Evolutionary conservation across 2,113 vertebrate genomes (phyloP), one percentile per base, ranked within the genome.

Genomic region (Pipra filicauda): DNA sequence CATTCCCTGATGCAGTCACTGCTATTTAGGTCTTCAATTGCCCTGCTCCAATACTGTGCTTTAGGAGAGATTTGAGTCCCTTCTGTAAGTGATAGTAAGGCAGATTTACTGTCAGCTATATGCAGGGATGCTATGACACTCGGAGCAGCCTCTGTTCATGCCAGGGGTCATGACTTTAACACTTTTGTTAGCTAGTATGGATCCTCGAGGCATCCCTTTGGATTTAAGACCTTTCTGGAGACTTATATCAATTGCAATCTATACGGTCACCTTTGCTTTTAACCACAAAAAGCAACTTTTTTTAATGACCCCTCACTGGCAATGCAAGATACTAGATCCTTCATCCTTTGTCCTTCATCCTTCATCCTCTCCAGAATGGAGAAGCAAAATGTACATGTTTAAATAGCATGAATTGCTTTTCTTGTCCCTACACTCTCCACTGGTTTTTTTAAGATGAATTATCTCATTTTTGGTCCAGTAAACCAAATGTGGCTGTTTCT

Each of bases 101-200:
- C 71, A 87, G 52, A 54, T 49, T 22, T 58, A 37, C 46, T n/a
- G 31, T 49, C 27, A 44, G 27, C 76, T 61, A 6, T 44, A 30
- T 3, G 7, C 49, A 76, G 49, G 61, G 20, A 64, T 64, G 48
- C 77, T 46, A 14, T 0, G 0, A 55, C 31, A 18, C 46, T 26
- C 55, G 59, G 67, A 59, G 61, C 61, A 88, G 58, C 44, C 72
- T 83, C 44, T 8, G 4, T 54, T 41, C 0, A 0, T 59, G 58
- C 12, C 35, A 58, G 35, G 15, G 24, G 16, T 22, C 35, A 26
- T 27, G 44, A 11, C 64, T 91, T 86, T 67, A 37, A 41, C 58
- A n/a, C 21, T 44, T 88, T 15, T 44, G 37, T 65, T 89, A 58
- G 22, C 22, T 61, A 26, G 7, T 44, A 28, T n/a, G 13, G 24